Base-by-base conservation (phyloP, 1,140 invertebrate species). In the Mercenaria mercenaria region DNA sequence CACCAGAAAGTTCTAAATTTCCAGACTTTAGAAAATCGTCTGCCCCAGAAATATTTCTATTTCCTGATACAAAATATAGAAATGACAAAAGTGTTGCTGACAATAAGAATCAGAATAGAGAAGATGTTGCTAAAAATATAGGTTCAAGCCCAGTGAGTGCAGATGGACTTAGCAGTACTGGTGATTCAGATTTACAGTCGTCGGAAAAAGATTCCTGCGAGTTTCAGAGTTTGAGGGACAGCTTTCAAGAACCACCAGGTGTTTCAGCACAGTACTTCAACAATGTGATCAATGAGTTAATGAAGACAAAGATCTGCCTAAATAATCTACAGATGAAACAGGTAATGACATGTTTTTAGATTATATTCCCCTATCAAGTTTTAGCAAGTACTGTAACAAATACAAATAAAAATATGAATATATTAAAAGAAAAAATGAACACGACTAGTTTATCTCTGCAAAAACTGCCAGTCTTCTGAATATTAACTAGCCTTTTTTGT, bases 11-110 rank as follows among this genome's bases (percentile, higher is more conserved):
- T 41, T 0, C 0, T 8, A 26, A 79, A 50, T 43, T 2, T 50
- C 18, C 3, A 15, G 43, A 50, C 41, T 2, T 43, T 2, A 47
- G 72, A 76, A 76, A 76, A 29, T 8, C 39, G n/a, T 76, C 72
- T 96, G 10, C 98, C 98, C 96, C 98, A 98, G 64, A 97, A 97
- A 74, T 74, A 52, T 69, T 82, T 61, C 32, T 82, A 23, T 74
- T 85, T 39, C 61, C 83, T 32, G 83, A 72, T n/a, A 61, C 34
- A 11, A 72, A 72, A 29, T 15, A 72, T 39, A 72, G 29, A 67
- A 67, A 2, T 34, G 32, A 32, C 56, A 59, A 59, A n/a, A 13
- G 20, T 4, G 3, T n/a, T n/a, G 3, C 56, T 13, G 20, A 20
- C 20, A 59, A 59, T 59, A 59, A 20, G 4, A 59, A n/a, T 32